Conservation (phyloP, 2,113 vertebrate genomes). For the Oncorhynchus tshawytscha region DNA sequence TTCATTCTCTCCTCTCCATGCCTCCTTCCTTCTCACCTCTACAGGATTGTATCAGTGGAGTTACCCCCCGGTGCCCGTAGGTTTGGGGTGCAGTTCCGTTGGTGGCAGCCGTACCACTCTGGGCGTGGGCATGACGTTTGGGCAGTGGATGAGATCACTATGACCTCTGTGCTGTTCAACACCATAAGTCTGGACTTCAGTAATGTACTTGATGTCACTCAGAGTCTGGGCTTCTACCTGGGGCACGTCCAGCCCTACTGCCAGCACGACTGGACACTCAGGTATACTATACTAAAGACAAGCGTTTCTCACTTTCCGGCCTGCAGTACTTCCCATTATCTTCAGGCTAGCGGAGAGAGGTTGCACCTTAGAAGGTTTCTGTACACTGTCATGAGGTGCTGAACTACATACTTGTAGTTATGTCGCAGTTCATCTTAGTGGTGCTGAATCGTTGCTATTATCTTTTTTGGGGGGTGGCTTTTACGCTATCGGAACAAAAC, state of each 20-base stretch:
- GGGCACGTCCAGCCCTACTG: slow-evolving; percentile 97
- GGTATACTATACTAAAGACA: slow-evolving; percentile 72
- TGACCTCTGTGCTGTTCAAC: slow-evolving; percentile 96
- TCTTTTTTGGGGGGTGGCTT: too few relatives aligned
- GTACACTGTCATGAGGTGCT: too few relatives aligned
- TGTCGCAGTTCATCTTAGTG: too few relatives aligned
- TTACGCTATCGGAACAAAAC: too few relatives aligned
- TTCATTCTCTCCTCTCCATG: background rate
- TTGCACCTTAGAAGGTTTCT: too few relatives aligned
- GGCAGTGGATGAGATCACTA: slow-evolving; percentile 97
- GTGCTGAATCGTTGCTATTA: too few relatives aligned
- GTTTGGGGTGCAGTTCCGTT: slow-evolving; percentile 95
- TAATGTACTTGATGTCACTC: slow-evolving; percentile 94
- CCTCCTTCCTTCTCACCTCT: slow-evolving; percentile 5
- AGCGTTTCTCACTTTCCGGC: too few relatives aligned
- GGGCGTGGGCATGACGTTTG: slow-evolving; percentile 93
- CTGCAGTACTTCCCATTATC: too few relatives aligned
- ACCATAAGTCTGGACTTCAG: slow-evolving; percentile 97
- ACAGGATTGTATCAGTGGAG: slow-evolving; percentile 94
- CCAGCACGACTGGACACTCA: slow-evolving; percentile 95
- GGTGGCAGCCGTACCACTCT: slow-evolving; percentile 98
- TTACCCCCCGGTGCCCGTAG: slow-evolving; percentile 88
- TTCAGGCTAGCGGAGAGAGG: too few relatives aligned
- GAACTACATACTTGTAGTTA: too few relatives aligned
- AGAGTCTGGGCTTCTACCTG: slow-evolving; percentile 95